Percentiles rank a stretch among this genome's conserved stretches.
These are phyloP conservation scores for Serranus cabrilla DNA, from an alignment of 2,797 vertebrate genomes.

Conservation along the genomic window DNA sequence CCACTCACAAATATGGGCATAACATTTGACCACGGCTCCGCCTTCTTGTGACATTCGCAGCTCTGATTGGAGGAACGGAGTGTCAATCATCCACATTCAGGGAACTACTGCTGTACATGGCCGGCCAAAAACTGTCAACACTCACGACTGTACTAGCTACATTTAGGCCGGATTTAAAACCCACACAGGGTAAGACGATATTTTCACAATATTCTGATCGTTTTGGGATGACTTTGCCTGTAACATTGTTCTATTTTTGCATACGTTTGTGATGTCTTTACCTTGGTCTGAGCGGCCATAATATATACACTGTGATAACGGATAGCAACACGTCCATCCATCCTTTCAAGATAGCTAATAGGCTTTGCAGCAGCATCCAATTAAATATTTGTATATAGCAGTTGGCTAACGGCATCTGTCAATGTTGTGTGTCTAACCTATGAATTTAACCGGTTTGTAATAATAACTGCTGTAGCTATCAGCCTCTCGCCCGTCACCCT, in stretches of 20 bases:
- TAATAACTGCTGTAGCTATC: neutral
- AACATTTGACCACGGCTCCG: neutral
- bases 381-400: neutral
- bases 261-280: neutral
- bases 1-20: constrained; percentile 64
- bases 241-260: neutral
- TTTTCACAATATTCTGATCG: constrained; percentile 5
- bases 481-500: constrained; percentile 32
- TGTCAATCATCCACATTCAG: constrained; percentile 38
- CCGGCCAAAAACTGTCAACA: constrained; percentile 45
- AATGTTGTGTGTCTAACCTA: neutral
- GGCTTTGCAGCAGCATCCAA: constrained; percentile 6
- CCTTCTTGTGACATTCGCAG: neutral
- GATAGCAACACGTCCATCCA: constrained; percentile 25
- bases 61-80: constrained; percentile 53
- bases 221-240: neutral
- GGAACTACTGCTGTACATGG: constrained; percentile 27
- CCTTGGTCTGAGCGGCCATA: neutral
- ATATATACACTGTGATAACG: neutral
- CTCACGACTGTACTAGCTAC: constrained; percentile 8
- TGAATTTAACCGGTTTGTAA: neutral
- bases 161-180: constrained; percentile 47
- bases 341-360: constrained; percentile 14
- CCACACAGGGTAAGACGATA: constrained; percentile 65
- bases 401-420: neutral